Conservation (phyloP, 2,888 invertebrate species). For the Thymelicus acteon region DNA sequence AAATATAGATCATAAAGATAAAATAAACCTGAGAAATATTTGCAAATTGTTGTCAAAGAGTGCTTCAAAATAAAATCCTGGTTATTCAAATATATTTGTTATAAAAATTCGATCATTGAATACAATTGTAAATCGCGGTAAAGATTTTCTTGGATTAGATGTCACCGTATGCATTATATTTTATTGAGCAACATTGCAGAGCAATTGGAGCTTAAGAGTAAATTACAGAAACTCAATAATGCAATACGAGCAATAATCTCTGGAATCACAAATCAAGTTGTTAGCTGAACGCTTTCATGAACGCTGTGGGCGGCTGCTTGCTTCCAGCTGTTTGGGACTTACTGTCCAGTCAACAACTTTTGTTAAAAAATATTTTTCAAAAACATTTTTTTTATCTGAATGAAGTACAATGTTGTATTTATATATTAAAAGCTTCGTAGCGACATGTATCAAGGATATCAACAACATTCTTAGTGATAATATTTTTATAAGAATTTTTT, state of each 20-base stretch:
- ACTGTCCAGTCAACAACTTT: conserved; percentile 18
- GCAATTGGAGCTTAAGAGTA: conserved; percentile 61
- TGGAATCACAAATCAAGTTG: conserved; percentile 82
- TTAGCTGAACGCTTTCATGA: conserved; percentile 78
- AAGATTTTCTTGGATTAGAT: conserved; percentile 32
- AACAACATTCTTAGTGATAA: no score
- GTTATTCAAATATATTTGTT: no score
- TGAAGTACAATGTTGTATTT: no score
- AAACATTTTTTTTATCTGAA: no score
- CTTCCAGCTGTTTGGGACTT: conserved; percentile 66
- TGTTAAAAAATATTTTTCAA: no score
- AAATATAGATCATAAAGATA: no score
- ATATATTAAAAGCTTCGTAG: no score
- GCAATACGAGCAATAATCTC: conserved; percentile 74
- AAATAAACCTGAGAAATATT: no score
- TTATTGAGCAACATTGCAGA: conserved; percentile 48
- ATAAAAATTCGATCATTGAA: conserved; percentile 8
- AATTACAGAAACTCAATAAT: conserved; percentile 72
- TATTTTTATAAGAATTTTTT: no score
- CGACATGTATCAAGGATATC: no score
- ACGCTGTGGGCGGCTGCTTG: conserved; percentile 76
- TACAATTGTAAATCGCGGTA: background rate
- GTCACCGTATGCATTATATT: conserved; percentile 38
- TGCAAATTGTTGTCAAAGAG: no score
- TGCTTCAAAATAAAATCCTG: no score